Percentiles rank a stretch among this genome's conserved stretches.
Conservation (phyloP, 2,888 invertebrate genomes). For the Patella caerulea region DNA sequence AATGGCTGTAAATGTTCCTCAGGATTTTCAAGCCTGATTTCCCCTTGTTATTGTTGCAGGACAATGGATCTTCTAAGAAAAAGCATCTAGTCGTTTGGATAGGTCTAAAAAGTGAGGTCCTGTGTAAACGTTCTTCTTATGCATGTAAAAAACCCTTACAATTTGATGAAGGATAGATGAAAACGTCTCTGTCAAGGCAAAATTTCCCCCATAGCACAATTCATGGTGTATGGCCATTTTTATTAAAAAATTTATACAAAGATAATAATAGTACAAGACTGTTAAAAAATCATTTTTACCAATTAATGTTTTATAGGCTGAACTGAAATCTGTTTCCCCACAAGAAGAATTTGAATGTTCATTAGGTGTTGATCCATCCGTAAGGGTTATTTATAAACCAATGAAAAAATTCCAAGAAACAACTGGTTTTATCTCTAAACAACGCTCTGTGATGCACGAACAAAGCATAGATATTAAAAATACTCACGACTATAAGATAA, state of each 20-base stretch:
- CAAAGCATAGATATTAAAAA: constrained; percentile 69
- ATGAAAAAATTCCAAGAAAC: constrained; percentile 67
- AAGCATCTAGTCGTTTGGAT: no score
- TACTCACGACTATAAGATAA: constrained; percentile 64
- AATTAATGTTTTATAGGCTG: constrained; percentile 30
- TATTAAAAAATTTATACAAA: no score
- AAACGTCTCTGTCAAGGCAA: neutral
- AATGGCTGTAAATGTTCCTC: no score
- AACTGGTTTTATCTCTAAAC: constrained; percentile 68
- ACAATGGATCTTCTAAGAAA: no score
- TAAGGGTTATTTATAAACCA: constrained; percentile 70
- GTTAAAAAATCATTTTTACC: no score
- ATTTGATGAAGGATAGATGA: no score
- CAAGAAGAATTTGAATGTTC: constrained; percentile 72
- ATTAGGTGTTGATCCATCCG: constrained; percentile 71
- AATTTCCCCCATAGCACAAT: neutral
- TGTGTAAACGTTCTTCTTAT: no score
- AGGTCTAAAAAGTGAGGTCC: no score
- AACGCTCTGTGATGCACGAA: constrained; percentile 44
- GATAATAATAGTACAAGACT: no score
- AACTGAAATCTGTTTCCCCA: constrained; percentile 66
- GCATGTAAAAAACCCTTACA: no score
- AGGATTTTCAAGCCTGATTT: no score
- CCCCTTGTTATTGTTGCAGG: no score
- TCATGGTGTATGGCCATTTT: neutral